Evolutionary conservation across 2,113 vertebrate genomes (phyloP).

Genomic region (Petaurus breviceps): DNA sequence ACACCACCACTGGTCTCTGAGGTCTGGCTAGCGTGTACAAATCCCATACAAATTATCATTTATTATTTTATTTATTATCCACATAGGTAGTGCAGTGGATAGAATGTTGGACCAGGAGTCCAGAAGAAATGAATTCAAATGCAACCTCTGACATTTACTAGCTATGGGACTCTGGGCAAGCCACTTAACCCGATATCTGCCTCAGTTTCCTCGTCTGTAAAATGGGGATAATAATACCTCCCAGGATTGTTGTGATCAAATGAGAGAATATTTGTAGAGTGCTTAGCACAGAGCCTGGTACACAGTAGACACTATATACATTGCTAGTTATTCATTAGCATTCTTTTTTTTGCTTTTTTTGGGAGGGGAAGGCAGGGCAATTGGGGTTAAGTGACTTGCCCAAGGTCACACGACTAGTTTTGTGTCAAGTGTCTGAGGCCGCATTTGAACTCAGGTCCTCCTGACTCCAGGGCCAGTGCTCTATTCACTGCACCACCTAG

Average conservation of each 20-base stretch:
- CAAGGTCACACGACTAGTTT: no score
- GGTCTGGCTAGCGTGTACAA: not conserved
- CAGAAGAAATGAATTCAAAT: not conserved
- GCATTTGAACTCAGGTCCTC: no score
- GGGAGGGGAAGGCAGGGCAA: no score
- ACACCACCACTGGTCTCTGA: fast-evolving
- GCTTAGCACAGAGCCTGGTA: not conserved
- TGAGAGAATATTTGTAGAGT: not conserved
- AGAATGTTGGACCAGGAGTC: not conserved
- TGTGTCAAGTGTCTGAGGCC: no score
- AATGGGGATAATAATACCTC: not conserved
- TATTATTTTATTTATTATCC: no score
- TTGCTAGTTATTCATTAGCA: not conserved
- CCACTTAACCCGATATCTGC: not conserved
- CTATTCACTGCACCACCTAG: no score
- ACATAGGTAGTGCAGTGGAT: not conserved
- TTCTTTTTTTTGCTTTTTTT: no score
- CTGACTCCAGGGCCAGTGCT: no score
- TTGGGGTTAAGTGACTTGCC: no score
- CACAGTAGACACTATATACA: not conserved
- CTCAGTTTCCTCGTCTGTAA: not conserved
- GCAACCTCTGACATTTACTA: not conserved
- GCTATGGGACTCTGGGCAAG: not conserved
- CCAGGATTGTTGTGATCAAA: not conserved
- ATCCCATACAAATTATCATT: not conserved